Conservation (phyloP, 2,888 invertebrate genomes). For the Zele albiditarsus region DNA sequence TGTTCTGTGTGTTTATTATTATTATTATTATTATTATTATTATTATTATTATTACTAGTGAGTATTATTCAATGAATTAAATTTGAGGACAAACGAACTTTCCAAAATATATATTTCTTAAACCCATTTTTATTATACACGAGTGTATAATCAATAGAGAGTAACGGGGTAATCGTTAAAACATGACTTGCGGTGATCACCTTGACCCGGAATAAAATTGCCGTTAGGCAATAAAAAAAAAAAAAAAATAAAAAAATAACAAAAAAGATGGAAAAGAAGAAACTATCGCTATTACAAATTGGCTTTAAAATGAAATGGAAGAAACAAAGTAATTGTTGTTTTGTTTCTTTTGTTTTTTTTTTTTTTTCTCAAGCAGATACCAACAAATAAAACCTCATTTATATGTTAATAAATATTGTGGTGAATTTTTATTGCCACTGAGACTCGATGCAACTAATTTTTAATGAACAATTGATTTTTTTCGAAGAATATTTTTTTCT, state of each 20-base stretch:
- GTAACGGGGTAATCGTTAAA: constrained; percentile 35
- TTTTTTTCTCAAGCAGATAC: no score
- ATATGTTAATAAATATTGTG: no score
- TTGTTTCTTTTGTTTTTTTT: no score
- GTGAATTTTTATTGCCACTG: no score
- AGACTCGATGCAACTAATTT: no score
- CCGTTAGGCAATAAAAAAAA: constrained; percentile 38
- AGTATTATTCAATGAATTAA: background rate
- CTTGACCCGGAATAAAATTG: constrained; percentile 40
- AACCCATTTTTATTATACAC: constrained; percentile 7
- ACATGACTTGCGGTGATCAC: constrained; percentile 32
- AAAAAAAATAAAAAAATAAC: constrained; percentile 9
- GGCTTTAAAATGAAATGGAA: background rate
- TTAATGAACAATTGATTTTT: no score
- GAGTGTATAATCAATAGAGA: constrained; percentile 29
- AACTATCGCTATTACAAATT: constrained; percentile 6
- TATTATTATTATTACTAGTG: background rate
- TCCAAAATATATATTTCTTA: constrained; percentile 19
- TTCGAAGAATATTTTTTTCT: no score
- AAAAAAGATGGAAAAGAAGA: background rate
- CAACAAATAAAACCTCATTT: no score
- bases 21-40: background rate
- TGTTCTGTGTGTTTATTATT: background rate
- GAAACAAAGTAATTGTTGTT: no score
- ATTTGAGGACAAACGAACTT: background rate